These are phyloP conservation scores for Anguilla pacifica DNA, from an alignment of 2,797 vertebrate species.

Conservation along the genomic window DNA sequence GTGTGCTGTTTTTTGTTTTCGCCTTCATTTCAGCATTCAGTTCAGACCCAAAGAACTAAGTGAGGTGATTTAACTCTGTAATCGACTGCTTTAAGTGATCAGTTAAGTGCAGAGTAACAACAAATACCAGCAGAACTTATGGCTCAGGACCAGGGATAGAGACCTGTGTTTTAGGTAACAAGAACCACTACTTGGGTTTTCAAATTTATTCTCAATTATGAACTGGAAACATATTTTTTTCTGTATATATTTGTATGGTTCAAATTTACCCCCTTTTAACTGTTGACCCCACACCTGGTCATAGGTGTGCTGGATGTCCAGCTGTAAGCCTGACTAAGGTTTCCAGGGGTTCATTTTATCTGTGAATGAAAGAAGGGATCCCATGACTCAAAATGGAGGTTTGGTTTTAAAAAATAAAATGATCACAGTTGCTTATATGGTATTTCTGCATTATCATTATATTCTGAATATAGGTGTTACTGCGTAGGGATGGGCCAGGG, in stretches of 20 bases:
- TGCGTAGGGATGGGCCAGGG: not conserved
- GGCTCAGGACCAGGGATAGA: not conserved
- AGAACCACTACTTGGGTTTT: too few species aligned
- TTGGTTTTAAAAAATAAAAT: not conserved
- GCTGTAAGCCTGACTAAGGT: not conserved
- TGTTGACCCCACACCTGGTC: not conserved
- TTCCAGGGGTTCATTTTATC: not conserved
- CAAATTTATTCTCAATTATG: not conserved
- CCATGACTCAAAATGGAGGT: not conserved
- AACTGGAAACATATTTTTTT: not conserved
- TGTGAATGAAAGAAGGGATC: not conserved
- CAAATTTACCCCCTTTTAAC: not conserved
- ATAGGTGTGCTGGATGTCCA: not conserved
- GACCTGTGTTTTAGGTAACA: not conserved
- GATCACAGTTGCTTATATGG: not conserved
- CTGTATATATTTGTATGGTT: not conserved
- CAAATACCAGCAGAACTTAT: not conserved
- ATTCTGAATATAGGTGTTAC: not conserved
- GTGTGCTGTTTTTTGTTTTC: too few species aligned
- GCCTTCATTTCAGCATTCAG: too few species aligned
- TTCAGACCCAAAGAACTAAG: too few species aligned
- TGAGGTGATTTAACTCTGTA: not conserved
- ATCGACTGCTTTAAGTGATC: too few species aligned
- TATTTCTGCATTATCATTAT: not conserved
- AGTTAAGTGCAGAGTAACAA: too few species aligned